These are phyloP conservation scores for Rhincodon typus DNA, from an alignment of 2,797 vertebrate genomes.

Conservation along the genomic window DNA sequence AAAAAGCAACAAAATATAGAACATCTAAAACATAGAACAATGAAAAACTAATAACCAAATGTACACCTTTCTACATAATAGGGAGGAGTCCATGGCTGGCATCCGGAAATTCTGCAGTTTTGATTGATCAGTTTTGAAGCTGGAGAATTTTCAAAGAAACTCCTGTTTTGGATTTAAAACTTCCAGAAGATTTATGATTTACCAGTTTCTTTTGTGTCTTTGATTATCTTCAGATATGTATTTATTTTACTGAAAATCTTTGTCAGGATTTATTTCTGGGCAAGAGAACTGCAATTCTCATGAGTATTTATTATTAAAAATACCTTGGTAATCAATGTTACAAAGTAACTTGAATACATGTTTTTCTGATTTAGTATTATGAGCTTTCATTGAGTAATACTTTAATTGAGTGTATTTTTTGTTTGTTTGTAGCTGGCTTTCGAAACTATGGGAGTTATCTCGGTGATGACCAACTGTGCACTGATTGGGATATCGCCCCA, in stretches of 20 bases:
- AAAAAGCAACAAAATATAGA: neutral
- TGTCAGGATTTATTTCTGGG: neutral
- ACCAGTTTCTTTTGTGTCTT: neutral
- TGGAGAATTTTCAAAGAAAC: neutral
- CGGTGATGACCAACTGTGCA: slow-evolving; percentile 88
- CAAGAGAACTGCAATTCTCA: neutral
- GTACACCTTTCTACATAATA: too few species aligned
- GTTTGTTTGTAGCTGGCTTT: slow-evolving; percentile 78
- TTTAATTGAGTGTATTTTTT: slow-evolving; percentile 19
- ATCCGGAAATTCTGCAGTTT: neutral
- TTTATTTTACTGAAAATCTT: neutral
- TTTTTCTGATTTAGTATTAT: neutral
- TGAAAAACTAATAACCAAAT: too few species aligned
- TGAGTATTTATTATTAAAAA: neutral
- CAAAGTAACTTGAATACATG: neutral
- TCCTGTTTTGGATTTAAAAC: neutral
- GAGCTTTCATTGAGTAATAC: neutral
- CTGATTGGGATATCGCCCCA: slow-evolving; percentile 91
- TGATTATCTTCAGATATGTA: neutral
- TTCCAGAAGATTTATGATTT: neutral
- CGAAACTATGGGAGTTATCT: slow-evolving; percentile 90
- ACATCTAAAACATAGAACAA: neutral
- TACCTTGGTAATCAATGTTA: neutral
- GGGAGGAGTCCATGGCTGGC: too few species aligned
- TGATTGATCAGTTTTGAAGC: neutral